Percentiles rank a stretch among this genome's conserved stretches.
Evolutionary conservation across 2,113 vertebrate genomes (phyloP).

Genomic region (Strigops habroptila): DNA sequence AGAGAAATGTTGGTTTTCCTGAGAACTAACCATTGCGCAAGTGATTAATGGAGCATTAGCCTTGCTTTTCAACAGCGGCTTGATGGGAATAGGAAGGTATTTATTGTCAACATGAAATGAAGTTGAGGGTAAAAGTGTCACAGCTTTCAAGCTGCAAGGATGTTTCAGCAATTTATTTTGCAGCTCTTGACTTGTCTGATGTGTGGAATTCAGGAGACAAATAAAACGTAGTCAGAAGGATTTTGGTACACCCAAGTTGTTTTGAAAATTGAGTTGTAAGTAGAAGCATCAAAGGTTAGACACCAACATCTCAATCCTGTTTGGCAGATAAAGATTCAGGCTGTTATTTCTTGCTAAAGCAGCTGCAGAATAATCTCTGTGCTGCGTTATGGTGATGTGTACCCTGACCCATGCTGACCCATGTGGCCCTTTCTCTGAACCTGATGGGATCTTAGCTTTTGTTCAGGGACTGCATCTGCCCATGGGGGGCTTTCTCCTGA

Average conservation of each 20-base stretch:
- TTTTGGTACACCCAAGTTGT: not conserved
- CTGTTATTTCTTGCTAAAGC: not conserved
- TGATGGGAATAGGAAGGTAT: not conserved
- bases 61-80: not conserved
- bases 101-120: not conserved
- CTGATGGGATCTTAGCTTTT: fast-evolving
- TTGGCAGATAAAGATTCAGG: not conserved
- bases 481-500: fast-evolving
- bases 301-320: not conserved
- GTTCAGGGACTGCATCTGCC: not conserved
- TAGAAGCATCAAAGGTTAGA: not conserved
- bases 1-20: not conserved
- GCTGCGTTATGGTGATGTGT: fast-evolving
- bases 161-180: not conserved
- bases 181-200: not conserved
- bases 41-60: not conserved
- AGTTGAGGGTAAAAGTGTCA: not conserved
- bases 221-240: not conserved
- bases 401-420: not conserved
- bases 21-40: not conserved
- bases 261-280: not conserved
- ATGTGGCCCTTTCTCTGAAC: not conserved
- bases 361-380: not conserved
- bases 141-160: not conserved
- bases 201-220: not conserved